Conservation (phyloP, 1,140 invertebrate genomes). For the Hylaeus volcanicus region DNA sequence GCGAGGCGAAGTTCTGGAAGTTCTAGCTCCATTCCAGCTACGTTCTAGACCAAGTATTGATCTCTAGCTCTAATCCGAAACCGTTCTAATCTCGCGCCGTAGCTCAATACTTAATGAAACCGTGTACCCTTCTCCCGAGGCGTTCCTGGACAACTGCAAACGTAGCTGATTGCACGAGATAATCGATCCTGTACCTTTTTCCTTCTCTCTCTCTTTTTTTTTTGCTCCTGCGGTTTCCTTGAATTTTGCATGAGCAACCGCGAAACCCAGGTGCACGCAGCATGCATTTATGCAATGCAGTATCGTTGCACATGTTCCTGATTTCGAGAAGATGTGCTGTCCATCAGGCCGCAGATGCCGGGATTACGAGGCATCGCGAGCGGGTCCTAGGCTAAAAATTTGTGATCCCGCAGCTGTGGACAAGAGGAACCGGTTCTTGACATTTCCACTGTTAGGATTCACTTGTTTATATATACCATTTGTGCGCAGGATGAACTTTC, state of each 20-base stretch:
- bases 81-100: conserved; percentile 1
- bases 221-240: not conserved
- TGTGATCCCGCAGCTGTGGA: too few relatives aligned
- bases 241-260: not conserved
- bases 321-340: conserved; percentile 11
- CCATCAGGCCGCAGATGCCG: too few relatives aligned
- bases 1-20: not conserved
- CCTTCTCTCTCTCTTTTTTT: not conserved
- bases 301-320: conserved; percentile 12
- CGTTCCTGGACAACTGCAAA: not conserved
- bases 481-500: too few relatives aligned
- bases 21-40: not conserved
- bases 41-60: not conserved
- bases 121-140: not conserved
- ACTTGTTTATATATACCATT: too few relatives aligned
- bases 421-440: too few relatives aligned
- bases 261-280: conserved; percentile 9
- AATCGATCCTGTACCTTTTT: not conserved
- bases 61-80: not conserved
- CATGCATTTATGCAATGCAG: conserved; percentile 14
- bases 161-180: conserved; percentile 2
- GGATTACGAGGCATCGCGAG: too few relatives aligned
- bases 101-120: conserved; percentile 12
- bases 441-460: too few relatives aligned
- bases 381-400: too few relatives aligned